Percentiles rank a stretch among this genome's conserved stretches.
Evolutionary conservation across 2,888 invertebrate species (phyloP).

Genomic region (Caenorhabditis uteleia): DNA sequence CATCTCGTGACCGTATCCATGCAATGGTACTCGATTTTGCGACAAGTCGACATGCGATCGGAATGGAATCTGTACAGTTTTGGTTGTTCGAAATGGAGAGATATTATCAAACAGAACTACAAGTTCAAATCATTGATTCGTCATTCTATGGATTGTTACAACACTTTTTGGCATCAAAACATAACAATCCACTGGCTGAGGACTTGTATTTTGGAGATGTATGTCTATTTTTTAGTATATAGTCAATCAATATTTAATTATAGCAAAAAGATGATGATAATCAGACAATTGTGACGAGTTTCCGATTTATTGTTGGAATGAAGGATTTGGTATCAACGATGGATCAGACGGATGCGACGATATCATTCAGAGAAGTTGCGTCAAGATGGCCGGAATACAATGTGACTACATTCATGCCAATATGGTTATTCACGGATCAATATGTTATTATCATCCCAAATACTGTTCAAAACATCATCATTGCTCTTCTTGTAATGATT

Average conservation of each 20-base stretch:
- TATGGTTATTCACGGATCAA: slow-evolving; percentile 70
- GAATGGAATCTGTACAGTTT: slow-evolving; percentile 66
- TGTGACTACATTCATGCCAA: slow-evolving; percentile 69
- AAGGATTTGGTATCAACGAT: slow-evolving; percentile 63
- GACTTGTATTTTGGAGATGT: slow-evolving; percentile 63
- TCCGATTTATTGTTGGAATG: slow-evolving; percentile 65
- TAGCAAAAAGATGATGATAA: slow-evolving; percentile 21
- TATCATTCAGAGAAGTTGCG: slow-evolving; percentile 59
- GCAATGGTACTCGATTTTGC: slow-evolving; percentile 65
- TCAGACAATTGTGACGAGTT: slow-evolving; percentile 41
- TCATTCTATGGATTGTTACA: slow-evolving; percentile 61
- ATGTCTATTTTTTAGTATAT: no score
- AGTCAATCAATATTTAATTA: no score
- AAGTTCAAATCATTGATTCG: slow-evolving; percentile 54
- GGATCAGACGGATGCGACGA: slow-evolving; percentile 66
- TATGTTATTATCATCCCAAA: slow-evolving; percentile 69
- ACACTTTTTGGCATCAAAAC: slow-evolving; percentile 62
- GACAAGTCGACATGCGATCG: slow-evolving; percentile 67
- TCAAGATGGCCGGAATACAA: slow-evolving; percentile 61
- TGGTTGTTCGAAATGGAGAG: slow-evolving; percentile 68
- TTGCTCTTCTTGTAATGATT: slow-evolving; percentile 80
- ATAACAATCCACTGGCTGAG: slow-evolving; percentile 57
- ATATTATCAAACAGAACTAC: slow-evolving; percentile 59
- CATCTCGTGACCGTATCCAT: slow-evolving; percentile 51
- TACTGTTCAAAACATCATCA: slow-evolving; percentile 68